phyloP scores from a whole-genome alignment of 2,113 vertebrate species.

The Paedocypris sp. region DNA sequence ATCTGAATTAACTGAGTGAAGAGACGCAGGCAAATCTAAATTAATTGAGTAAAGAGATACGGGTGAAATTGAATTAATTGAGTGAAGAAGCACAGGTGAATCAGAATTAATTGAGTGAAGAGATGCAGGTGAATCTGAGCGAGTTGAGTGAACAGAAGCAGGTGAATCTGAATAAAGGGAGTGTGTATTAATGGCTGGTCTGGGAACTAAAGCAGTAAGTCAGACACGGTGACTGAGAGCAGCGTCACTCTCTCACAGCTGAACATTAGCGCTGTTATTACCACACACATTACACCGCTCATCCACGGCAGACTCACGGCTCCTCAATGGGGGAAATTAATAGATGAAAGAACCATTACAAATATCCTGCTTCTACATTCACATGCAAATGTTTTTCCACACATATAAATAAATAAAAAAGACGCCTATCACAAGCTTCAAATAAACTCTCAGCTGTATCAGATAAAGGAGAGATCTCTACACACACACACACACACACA shows the following conservation, averaged over 20 bases:
- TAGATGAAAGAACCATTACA: not conserved
- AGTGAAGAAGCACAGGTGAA: no score
- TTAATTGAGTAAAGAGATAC: no score
- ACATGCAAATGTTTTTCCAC: not conserved
- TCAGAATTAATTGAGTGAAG: not conserved
- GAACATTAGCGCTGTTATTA: not conserved
- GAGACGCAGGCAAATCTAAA: no score
- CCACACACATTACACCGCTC: not conserved
- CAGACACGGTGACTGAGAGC: conserved; percentile 1
- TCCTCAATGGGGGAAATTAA: not conserved
- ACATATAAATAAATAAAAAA: not conserved
- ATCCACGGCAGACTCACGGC: not conserved
- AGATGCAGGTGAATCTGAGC: conserved; percentile 3
- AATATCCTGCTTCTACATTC: not conserved
- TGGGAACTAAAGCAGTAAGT: conserved; percentile 29
- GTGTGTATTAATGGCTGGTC: conserved; percentile 14
- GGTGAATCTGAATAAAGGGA: conserved; percentile 18
- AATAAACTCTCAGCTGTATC: no score
- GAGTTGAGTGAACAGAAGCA: conserved; percentile 27
- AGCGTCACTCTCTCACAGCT: conserved; percentile 4
- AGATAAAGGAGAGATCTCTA: not conserved
- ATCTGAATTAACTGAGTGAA: no score
- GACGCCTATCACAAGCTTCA: no score
- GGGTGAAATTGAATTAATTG: no score
- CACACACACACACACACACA: no score